Base-by-base conservation (phyloP, 1,140 invertebrate genomes). In the Tetramorium simillimum region DNA sequence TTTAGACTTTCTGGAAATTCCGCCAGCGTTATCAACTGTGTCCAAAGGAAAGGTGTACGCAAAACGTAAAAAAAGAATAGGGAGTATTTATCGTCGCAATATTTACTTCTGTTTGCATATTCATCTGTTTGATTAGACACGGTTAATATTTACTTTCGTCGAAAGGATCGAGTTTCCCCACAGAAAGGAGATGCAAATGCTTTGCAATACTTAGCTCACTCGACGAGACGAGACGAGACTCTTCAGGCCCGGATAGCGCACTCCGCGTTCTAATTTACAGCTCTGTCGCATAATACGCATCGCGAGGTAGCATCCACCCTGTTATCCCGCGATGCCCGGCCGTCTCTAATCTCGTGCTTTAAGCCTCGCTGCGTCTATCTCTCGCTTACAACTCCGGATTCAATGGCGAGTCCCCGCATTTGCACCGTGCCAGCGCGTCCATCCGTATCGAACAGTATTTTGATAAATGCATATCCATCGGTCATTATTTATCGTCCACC, bases 401-500 rank as follows among this genome's bases (percentile, higher is more conserved):
- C n/a, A 67, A 67, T 12, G 21, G 33, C 63, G 18, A 65, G 4
- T 67, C n/a, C 10, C 10, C 63, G 4, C 33, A 21, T 67, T 43
- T 37, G 37, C 53, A 62, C 18, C 60, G 43, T 33, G 67, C 24
- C 3, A 6, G 67, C 49, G 51, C 28, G n/a, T 43, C 21, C 40
- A 58, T 82, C 21, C 18, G 53, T 58, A 72, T 73, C 51, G 67
- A 82, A 82, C 73, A 72, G 51, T 58, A 73, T 82, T 82, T 82
- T 73, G 80, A 82, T 82, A 82, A 82, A 73, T 73, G 40, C 51
- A 43, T 43, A 82, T 56, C 62, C 46, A 46, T 63, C 62, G 51
- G 51, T 73, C 67, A 73, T 82, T 82, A 82, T 82, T 82, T 73
- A 82, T 73, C 80, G 70, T 82, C 24, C 40, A 37, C 33, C 33